A percentile compares a stretch with the other conserved stretches of the same genome.
phyloP scores from a whole-genome alignment of 1,140 invertebrate genomes.

The Drosophila equinoxialis region DNA sequence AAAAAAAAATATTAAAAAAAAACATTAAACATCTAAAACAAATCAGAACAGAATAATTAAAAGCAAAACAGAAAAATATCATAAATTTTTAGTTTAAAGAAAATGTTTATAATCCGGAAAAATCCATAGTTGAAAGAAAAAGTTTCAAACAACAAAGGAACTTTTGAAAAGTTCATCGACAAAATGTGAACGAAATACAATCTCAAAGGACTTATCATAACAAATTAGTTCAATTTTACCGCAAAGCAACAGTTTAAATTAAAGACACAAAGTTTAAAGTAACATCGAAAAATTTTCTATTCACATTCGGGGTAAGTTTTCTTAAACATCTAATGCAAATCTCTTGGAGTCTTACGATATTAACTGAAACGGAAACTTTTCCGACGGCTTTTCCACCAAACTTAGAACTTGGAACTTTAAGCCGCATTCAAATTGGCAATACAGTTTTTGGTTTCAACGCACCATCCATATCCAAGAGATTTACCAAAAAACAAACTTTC shows the following conservation, averaged over 20 bases:
- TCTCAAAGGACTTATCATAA: background rate
- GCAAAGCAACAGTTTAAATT: conserved; percentile 2
- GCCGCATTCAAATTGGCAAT: background rate
- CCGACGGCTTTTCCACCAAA: conserved; percentile 16
- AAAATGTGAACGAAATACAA: too few relatives aligned
- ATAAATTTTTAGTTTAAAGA: background rate
- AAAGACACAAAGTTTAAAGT: background rate
- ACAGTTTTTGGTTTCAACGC: background rate
- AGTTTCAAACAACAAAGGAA: background rate
- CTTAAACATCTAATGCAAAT: background rate
- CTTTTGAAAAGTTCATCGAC: background rate
- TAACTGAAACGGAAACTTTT: conserved; percentile 4
- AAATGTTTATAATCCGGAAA: background rate
- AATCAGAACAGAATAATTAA: conserved; percentile 28
- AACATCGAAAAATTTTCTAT: too few relatives aligned
- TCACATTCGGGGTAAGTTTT: conserved; percentile 9
- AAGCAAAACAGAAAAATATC: background rate
- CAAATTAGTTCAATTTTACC: background rate
- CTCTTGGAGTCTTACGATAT: background rate
- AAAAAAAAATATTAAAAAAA: too few relatives aligned
- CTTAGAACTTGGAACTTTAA: background rate
- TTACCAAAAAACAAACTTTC: conserved; percentile 34
- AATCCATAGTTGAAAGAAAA: background rate
- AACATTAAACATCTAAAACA: conserved; percentile 1
- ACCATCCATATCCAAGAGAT: too few relatives aligned